A percentile compares a stretch with the other conserved stretches of the same genome.
These are phyloP conservation scores for Pteropus alecto DNA, from an alignment of 2,113 vertebrate species.

Conservation along the genomic window DNA sequence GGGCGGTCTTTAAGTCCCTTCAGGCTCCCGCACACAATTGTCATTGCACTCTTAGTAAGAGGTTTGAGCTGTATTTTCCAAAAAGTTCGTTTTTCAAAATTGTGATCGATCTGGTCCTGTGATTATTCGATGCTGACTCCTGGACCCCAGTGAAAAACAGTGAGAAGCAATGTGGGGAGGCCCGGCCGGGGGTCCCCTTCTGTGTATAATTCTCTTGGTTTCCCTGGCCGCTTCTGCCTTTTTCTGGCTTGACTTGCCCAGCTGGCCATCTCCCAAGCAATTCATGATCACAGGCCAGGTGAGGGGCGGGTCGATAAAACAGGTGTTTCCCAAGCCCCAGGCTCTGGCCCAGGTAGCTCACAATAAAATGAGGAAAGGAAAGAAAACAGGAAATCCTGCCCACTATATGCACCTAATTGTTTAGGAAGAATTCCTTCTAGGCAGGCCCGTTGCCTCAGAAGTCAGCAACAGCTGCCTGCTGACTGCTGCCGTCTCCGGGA, in stretches of 20 bases:
- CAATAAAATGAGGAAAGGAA: constrained; percentile 59
- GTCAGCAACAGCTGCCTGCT: constrained; percentile 14
- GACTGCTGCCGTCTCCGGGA: neutral
- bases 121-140: neutral
- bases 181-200: neutral
- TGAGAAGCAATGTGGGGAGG: neutral
- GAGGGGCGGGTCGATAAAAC: neutral
- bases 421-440: constrained; percentile 45
- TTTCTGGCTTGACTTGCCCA: neutral
- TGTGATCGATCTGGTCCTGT: neutral
- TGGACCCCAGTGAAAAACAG: neutral
- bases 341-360: constrained; percentile 42
- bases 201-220: neutral
- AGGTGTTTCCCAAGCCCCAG: constrained; percentile 57
- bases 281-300: neutral
- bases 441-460: neutral
- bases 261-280: neutral
- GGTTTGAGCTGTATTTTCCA: neutral
- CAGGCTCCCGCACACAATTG: neutral
- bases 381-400: constrained; percentile 63
- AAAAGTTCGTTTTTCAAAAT: neutral
- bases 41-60: neutral
- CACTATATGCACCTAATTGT: neutral
- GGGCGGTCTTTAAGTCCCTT: neutral
- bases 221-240: neutral